phyloP scores from a whole-genome alignment of 2,888 invertebrate species.

The Trichogramma dendrolimi region DNA sequence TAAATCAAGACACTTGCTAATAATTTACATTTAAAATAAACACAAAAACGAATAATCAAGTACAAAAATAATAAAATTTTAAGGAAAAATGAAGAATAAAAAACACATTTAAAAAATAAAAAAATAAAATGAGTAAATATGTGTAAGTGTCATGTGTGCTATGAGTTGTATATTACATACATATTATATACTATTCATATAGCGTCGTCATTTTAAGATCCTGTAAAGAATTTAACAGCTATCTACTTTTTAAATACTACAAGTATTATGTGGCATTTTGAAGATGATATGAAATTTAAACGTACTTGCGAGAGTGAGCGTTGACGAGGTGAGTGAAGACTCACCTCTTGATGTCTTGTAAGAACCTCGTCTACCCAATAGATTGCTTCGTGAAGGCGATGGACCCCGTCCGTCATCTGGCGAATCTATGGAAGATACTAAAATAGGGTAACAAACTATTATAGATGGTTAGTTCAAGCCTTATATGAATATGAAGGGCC shows the following conservation, averaged over 20 bases:
- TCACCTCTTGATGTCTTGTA: conserved; percentile 85
- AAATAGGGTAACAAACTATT: conserved; percentile 46
- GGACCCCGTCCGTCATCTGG: conserved; percentile 73
- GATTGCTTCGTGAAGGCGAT: conserved; percentile 66
- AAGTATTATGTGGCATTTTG: not conserved
- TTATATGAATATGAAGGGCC: conserved; percentile 22
- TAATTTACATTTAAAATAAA: too few species aligned
- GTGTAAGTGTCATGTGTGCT: conserved; percentile 3
- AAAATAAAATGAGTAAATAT: not conserved
- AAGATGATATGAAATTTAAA: conserved; percentile 7
- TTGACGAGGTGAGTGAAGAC: conserved; percentile 35
- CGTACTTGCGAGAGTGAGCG: conserved; percentile 6
- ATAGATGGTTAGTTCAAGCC: conserved; percentile 33
- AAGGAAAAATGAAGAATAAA: not conserved
- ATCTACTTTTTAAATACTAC: conserved; percentile 19
- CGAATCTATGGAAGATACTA: conserved; percentile 59
- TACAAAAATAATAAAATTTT: conserved; percentile 9
- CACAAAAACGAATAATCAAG: not conserved
- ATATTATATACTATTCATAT: conserved; percentile 18
- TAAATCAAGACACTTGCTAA: too few species aligned
- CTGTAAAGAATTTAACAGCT: conserved; percentile 20
- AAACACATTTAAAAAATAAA: conserved; percentile 9
- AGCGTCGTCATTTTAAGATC: conserved; percentile 13
- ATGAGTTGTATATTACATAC: conserved; percentile 18
- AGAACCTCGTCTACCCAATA: conserved; percentile 75